Percentiles rank a stretch among this genome's conserved stretches.
Evolutionary conservation across 2,888 invertebrate species (phyloP).

Genomic region (Dynastes tityus): DNA sequence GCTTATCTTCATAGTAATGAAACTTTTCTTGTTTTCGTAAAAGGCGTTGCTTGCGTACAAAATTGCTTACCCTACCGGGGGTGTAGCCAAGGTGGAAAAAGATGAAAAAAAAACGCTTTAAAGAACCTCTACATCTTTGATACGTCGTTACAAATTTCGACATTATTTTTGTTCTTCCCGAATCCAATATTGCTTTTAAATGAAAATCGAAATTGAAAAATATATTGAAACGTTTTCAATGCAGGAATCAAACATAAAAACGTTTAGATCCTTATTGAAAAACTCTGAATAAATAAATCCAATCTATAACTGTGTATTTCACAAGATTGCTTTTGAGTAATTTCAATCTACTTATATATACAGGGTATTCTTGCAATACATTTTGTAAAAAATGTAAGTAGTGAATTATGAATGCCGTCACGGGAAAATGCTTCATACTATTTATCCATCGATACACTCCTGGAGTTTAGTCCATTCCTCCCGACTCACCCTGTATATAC

Average conservation of each 20-base stretch:
- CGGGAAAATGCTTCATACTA: too few relatives aligned
- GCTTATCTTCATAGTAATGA: neutral
- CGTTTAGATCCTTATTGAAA: neutral
- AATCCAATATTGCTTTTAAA: slow-evolving; percentile 2
- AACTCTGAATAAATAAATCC: neutral
- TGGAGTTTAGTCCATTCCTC: too few relatives aligned
- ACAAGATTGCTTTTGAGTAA: neutral
- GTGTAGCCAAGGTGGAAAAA: neutral
- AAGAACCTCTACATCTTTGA: neutral
- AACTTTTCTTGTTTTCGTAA: neutral
- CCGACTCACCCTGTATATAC: too few relatives aligned
- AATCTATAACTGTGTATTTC: neutral
- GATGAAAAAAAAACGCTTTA: neutral
- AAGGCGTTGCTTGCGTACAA: neutral
- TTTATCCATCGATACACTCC: too few relatives aligned
- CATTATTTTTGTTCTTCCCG: neutral
- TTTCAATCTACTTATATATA: neutral
- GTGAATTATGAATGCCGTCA: too few relatives aligned
- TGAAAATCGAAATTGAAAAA: slow-evolving; percentile 8
- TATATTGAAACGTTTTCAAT: slow-evolving; percentile 6
- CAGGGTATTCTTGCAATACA: too few relatives aligned
- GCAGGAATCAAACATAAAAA: neutral
- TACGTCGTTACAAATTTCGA: neutral
- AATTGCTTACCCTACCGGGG: neutral
- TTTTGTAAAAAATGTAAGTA: too few relatives aligned